Conservation (phyloP, 2,113 vertebrate species). For the Erythrocercus mccallii region DNA sequence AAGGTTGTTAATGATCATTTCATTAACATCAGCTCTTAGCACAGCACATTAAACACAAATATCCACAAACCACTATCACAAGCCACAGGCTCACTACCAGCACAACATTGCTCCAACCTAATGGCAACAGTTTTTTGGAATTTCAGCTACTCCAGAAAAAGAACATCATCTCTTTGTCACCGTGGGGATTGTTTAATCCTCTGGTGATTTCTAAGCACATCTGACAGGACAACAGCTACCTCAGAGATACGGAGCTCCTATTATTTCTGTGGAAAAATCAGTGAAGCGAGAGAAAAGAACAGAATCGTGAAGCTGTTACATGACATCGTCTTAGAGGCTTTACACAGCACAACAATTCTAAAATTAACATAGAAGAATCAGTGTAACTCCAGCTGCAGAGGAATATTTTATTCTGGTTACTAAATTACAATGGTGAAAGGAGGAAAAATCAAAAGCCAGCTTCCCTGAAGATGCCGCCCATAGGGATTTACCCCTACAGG, state of each 20-base stretch:
- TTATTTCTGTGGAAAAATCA: neutral
- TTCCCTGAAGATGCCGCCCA: neutral
- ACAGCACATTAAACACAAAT: neutral
- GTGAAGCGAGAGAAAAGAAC: neutral
- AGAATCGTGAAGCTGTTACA: neutral
- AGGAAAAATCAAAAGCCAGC: neutral
- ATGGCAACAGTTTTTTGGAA: neutral
- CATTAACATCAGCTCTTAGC: neutral
- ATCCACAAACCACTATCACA: neutral
- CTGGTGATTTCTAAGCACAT: neutral
- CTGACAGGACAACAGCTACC: neutral
- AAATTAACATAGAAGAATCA: neutral
- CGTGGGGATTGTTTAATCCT: neutral
- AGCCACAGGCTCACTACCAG: neutral
- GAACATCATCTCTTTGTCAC: neutral
- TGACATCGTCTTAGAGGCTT: rapidly evolving
- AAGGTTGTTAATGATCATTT: neutral
- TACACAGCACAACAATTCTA: neutral
- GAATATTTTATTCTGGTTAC: neutral
- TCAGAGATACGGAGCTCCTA: neutral
- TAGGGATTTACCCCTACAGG: neutral
- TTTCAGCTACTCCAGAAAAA: neutral
- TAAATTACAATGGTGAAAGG: neutral
- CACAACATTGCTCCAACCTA: neutral
- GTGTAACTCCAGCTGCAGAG: neutral